Conservation (phyloP, 2,888 invertebrate species). For the Odontomyia ornata region DNA sequence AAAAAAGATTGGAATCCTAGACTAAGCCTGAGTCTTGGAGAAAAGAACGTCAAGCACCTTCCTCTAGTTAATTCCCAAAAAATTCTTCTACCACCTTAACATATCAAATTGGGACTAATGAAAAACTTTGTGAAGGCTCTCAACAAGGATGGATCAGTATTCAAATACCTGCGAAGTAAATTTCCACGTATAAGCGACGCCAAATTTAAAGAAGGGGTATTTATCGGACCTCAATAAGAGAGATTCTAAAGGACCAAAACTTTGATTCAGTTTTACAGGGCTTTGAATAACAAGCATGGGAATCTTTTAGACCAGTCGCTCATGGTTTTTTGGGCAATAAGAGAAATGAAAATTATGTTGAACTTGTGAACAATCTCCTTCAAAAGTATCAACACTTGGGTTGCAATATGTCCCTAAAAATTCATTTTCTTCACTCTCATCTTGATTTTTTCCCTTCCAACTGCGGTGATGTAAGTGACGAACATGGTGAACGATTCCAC, state of each 20-base stretch:
- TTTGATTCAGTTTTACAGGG: no score
- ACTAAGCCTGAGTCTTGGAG: background rate
- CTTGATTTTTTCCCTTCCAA: no score
- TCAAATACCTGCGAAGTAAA: slow-evolving; percentile 44
- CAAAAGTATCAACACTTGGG: no score
- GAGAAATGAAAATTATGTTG: no score
- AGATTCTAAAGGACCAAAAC: slow-evolving; percentile 1
- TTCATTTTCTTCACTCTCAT: no score
- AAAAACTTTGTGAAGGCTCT: slow-evolving; percentile 50
- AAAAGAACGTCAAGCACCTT: background rate
- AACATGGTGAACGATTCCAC: no score
- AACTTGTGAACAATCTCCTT: no score
- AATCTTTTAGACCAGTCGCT: no score
- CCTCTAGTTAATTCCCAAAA: slow-evolving; percentile 16
- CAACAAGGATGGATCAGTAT: slow-evolving; percentile 45
- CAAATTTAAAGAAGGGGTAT: slow-evolving; percentile 47
- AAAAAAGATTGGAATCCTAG: background rate
- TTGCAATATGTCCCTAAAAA: no score
- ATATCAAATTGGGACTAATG: slow-evolving; percentile 49
- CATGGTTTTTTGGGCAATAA: no score
- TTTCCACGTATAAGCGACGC: slow-evolving; percentile 45
- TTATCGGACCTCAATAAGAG: slow-evolving; percentile 35
- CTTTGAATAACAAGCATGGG: no score
- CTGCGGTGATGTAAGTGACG: no score
- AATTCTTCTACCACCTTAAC: slow-evolving; percentile 46